Conservation (phyloP, 2,797 vertebrate species). For the Tolypeutes matacus region DNA sequence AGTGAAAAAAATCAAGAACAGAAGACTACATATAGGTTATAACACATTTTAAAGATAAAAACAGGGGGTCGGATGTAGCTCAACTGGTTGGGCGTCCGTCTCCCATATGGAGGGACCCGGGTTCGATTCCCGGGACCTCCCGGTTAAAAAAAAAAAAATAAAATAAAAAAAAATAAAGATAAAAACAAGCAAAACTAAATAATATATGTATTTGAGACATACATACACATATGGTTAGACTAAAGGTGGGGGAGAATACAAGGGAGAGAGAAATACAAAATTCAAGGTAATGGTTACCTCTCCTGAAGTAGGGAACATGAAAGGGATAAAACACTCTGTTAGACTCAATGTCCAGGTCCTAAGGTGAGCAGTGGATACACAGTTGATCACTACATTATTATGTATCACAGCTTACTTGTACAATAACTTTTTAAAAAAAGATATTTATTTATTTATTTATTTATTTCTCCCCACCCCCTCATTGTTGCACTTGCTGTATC, state of each 20-base stretch:
- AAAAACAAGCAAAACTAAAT: background rate
- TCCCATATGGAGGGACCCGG: too few relatives aligned
- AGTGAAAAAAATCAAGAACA: constrained; percentile 30
- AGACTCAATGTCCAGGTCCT: background rate
- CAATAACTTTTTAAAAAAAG: too few relatives aligned
- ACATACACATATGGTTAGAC: background rate
- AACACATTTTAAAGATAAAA: constrained; percentile 8
- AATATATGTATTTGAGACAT: background rate
- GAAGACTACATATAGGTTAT: background rate
- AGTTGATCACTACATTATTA: background rate
- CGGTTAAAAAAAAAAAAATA: too few relatives aligned
- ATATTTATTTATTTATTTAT: too few relatives aligned
- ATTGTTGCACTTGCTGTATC: too few relatives aligned
- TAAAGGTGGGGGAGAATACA: background rate
- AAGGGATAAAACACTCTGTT: background rate
- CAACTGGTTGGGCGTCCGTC: too few relatives aligned
- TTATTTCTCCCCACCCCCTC: too few relatives aligned
- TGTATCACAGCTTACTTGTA: background rate
- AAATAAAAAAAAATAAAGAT: too few relatives aligned
- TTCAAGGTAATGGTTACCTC: background rate
- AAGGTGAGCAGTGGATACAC: background rate
- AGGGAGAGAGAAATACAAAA: background rate
- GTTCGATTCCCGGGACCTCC: too few relatives aligned
- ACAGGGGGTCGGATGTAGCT: too few relatives aligned
- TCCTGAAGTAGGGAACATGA: background rate